A percentile compares a stretch with the other conserved stretches of the same genome.
Conservation (phyloP, 2,797 vertebrate genomes). For the Cuniculus paca region DNA sequence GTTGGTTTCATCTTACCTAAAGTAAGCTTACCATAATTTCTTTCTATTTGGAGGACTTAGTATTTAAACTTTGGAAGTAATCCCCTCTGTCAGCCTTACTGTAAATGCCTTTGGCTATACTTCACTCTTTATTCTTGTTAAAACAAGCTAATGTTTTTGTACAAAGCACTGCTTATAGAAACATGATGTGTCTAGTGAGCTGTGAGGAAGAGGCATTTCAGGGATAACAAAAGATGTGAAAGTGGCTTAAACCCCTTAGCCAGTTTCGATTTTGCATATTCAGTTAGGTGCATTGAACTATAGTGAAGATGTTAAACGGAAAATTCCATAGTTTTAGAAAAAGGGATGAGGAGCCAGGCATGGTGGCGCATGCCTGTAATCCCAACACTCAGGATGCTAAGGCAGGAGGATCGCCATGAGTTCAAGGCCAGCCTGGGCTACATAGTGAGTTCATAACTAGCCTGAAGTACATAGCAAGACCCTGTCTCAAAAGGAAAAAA, state of each 20-base stretch:
- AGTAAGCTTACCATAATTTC: constrained; percentile 32
- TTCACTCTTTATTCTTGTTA: constrained; percentile 56
- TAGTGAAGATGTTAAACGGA: not conserved
- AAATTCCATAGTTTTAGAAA: not conserved
- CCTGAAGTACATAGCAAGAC: not conserved
- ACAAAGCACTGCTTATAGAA: constrained; percentile 31
- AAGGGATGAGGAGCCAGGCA: not conserved
- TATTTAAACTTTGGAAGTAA: constrained; percentile 40
- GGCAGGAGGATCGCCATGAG: not conserved
- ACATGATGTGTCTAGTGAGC: not conserved
- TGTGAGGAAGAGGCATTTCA: constrained; percentile 32
- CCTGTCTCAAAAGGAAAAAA: not conserved
- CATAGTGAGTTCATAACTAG: too few species aligned
- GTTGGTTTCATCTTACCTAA: constrained; percentile 22
- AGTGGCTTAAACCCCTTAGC: not conserved
- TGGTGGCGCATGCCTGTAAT: not conserved
- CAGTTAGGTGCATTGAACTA: not conserved
- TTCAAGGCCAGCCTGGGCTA: not conserved
- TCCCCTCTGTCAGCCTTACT: constrained; percentile 6
- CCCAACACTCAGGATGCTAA: not conserved
- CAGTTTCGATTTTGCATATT: not conserved
- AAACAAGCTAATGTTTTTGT: constrained; percentile 35
- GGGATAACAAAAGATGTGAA: not conserved
- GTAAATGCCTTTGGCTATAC: constrained; percentile 5
- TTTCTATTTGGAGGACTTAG: constrained; percentile 33